A percentile compares a stretch with the other conserved stretches of the same genome.
Evolutionary conservation across 2,888 invertebrate genomes (phyloP).

Genomic region (Cistogaster globosa): DNA sequence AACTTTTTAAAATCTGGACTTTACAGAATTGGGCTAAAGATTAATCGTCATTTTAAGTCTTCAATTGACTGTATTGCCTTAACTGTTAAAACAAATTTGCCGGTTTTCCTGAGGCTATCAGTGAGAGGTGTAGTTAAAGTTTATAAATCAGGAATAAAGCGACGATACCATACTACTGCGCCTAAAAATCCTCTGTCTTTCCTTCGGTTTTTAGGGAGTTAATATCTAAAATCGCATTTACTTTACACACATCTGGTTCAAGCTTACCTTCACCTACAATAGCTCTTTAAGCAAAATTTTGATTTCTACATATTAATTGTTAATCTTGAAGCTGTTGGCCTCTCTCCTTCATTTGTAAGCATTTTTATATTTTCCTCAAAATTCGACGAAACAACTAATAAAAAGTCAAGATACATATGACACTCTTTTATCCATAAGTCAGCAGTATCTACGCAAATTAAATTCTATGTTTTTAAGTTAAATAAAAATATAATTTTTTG

Average conservation of each 20-base stretch:
- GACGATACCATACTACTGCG: slow-evolving; percentile 17
- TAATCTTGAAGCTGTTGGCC: too few relatives aligned
- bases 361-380: slow-evolving; percentile 3
- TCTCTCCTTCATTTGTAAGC: too few relatives aligned
- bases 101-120: not conserved
- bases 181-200: not conserved
- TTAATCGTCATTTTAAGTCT: not conserved
- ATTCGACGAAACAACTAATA: not conserved
- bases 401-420: not conserved
- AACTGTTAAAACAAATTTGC: slow-evolving; percentile 4
- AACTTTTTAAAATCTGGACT: slow-evolving; percentile 5
- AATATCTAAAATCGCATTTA: slow-evolving; percentile 4
- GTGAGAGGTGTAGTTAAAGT: slow-evolving; percentile 23
- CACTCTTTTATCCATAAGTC: not conserved
- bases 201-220: slow-evolving; percentile 1
- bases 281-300: slow-evolving; percentile 29
- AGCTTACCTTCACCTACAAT: slow-evolving; percentile 29
- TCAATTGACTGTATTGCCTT: slow-evolving; percentile 7
- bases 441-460: too few relatives aligned
- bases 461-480: too few relatives aligned
- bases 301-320: slow-evolving; percentile 40
- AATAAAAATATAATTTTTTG: too few relatives aligned
- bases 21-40: slow-evolving; percentile 3
- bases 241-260: too few relatives aligned
- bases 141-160: slow-evolving; percentile 23